phyloP scores from a whole-genome alignment of 2,113 vertebrate genomes.

The Burhinus oedicnemus region DNA sequence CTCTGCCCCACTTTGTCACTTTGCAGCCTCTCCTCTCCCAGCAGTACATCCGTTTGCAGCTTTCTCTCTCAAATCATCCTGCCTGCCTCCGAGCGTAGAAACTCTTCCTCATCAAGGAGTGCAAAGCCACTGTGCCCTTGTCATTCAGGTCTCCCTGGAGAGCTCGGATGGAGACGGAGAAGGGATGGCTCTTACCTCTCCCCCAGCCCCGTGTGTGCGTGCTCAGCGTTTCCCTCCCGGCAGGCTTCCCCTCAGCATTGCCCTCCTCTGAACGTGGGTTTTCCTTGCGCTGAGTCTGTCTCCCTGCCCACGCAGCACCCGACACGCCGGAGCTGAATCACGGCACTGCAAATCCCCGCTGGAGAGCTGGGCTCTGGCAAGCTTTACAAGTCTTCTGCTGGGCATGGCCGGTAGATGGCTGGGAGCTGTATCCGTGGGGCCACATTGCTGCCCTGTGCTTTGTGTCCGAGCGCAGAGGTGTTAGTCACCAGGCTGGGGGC shows the following conservation, averaged over 20 bases:
- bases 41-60: neutral
- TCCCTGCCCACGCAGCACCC: constrained; percentile 42
- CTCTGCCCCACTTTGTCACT: neutral
- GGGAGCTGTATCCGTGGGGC: neutral
- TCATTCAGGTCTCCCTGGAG: neutral
- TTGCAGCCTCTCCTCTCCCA: neutral
- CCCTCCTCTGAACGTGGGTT: neutral
- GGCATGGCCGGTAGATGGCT: fast-evolving
- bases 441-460: fast-evolving
- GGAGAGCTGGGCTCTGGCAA: neutral
- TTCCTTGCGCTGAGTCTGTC: constrained; percentile 3
- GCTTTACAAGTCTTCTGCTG: neutral
- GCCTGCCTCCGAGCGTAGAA: neutral
- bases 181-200: neutral
- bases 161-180: neutral
- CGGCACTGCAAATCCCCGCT: neutral
- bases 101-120: neutral
- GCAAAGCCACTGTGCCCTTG: neutral
- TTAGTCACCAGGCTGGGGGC: neutral
- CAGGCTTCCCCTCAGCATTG: neutral
- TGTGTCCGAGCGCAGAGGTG: fast-evolving
- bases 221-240: neutral
- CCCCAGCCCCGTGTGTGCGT: fast-evolving
- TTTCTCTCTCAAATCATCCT: neutral
- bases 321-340: neutral